A percentile compares a stretch with the other conserved stretches of the same genome.
phyloP scores from a whole-genome alignment of 1,140 invertebrate genomes.

The Monomorium pharaonis region DNA sequence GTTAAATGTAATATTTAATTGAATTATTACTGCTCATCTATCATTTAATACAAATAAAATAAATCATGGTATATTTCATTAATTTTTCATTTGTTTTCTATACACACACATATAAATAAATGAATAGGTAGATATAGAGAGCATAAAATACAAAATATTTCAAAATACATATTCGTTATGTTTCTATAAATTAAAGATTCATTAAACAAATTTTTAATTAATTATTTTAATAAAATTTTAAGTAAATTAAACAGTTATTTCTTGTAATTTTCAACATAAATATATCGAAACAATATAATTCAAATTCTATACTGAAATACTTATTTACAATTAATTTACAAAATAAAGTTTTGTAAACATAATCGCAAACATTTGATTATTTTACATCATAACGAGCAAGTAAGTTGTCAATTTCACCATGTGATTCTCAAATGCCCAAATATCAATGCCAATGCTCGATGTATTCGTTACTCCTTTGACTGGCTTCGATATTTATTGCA shows the following conservation, averaged over 20 bases:
- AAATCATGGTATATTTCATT: too few relatives aligned
- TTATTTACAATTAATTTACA: neutral
- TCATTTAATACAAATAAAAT: neutral
- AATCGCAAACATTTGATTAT: neutral
- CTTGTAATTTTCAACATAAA: neutral
- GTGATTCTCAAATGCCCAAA: neutral
- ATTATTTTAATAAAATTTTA: neutral
- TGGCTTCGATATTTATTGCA: constrained; percentile 52
- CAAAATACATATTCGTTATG: neutral
- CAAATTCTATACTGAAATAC: neutral
- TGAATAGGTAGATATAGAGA: neutral
- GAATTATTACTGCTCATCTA: neutral
- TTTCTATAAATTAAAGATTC: neutral
- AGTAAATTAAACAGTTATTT: too few relatives aligned
- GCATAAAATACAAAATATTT: neutral
- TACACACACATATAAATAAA: neutral
- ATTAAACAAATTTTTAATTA: neutral
- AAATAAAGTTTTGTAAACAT: constrained; percentile 1
- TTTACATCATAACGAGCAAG: neutral
- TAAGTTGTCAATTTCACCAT: neutral
- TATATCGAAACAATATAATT: too few relatives aligned
- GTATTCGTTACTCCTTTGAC: constrained; percentile 24
- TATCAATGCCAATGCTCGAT: neutral
- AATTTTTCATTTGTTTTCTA: too few relatives aligned
- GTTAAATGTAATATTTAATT: neutral